Evolutionary conservation across 1,140 invertebrate species (phyloP), one percentile per base, ranked within the genome.

Genomic region (Linepithema humile): DNA sequence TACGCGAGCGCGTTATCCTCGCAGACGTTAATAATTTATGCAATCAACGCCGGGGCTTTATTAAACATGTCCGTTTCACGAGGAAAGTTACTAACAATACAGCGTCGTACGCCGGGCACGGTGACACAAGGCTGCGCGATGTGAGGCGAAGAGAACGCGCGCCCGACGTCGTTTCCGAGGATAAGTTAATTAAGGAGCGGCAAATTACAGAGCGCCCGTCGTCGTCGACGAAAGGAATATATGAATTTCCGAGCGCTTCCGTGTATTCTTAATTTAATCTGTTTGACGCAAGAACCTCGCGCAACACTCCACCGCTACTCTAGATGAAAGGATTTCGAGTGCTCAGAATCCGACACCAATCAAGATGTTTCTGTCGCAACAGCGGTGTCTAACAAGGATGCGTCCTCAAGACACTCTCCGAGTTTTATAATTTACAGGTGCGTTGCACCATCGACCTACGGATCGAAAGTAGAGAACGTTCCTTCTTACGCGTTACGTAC

Each of bases 11-110:
- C 20, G 67, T 65, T 55, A 40, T 35, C 0, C 55, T 35, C 15
- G 65, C 17, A 55, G 65, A 85, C 69, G 84, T 86, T 87, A 87
- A 87, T 87, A 87, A 87, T 87, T 86, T 86, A 86, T 74, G 70
- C 85, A 86, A 87, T 87, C 85, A 86, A 87, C 85, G 48, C 85
- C 12, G 7, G 50, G 69, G 59, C 29, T 55, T 80, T 80, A 80
- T 80, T 80, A 80, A 80, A 80, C 75, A 83, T 77, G 85, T 86
- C 60, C 60, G 78, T 82, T 70, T 83, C 38, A 45, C 64, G 55
- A 26, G 23, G 57, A 59, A 53, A 87, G 85, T 87, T 83, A 62
- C 77, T 83, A 83, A 86, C 70, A 59, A 82, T 53, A 86, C 74
- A 38, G 10, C 72, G 60, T 45, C 69, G 78, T 45, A 48, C 70